Evolutionary conservation across 2,888 invertebrate species (phyloP).

Genomic region (Ochropacha duplaris): DNA sequence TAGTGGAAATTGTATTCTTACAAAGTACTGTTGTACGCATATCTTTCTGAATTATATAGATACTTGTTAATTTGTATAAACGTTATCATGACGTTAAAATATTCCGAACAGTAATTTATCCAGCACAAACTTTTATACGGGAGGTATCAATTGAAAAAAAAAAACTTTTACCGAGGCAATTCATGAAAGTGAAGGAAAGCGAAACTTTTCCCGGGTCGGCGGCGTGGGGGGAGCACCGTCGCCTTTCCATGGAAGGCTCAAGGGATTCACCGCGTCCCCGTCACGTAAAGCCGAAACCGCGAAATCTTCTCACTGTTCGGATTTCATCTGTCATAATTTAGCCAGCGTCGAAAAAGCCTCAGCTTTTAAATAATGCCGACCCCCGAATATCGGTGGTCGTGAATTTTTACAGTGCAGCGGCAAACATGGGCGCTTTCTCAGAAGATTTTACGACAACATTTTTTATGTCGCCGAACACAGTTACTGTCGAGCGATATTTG

Average conservation of each 20-base stretch:
- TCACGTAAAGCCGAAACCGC: constrained; percentile 59
- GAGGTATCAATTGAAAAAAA: constrained; percentile 4
- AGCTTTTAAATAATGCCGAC: constrained; percentile 46
- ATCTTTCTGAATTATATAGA: background rate
- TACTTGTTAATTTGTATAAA: too few relatives aligned
- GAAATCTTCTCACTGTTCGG: constrained; percentile 59
- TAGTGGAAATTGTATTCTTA: background rate
- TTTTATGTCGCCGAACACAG: constrained; percentile 42
- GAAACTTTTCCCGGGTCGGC: constrained; percentile 28
- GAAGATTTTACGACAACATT: constrained; percentile 42
- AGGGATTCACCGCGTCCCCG: constrained; percentile 61
- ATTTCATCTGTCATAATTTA: constrained; percentile 74
- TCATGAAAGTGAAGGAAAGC: constrained; percentile 28
- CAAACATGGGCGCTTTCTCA: constrained; percentile 27
- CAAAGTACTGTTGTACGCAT: background rate
- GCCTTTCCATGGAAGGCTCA: constrained; percentile 57
- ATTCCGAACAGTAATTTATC: background rate
- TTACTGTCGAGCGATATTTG: constrained; percentile 41
- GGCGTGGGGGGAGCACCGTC: constrained; percentile 25
- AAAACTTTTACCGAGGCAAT: constrained; percentile 3
- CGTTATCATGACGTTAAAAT: background rate
- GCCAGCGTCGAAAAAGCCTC: constrained; percentile 39
- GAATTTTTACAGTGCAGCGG: constrained; percentile 39
- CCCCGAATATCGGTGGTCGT: constrained; percentile 35
- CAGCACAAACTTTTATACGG: background rate